phyloP scores from a whole-genome alignment of 2,797 vertebrate species.

The Anabas testudineus region DNA sequence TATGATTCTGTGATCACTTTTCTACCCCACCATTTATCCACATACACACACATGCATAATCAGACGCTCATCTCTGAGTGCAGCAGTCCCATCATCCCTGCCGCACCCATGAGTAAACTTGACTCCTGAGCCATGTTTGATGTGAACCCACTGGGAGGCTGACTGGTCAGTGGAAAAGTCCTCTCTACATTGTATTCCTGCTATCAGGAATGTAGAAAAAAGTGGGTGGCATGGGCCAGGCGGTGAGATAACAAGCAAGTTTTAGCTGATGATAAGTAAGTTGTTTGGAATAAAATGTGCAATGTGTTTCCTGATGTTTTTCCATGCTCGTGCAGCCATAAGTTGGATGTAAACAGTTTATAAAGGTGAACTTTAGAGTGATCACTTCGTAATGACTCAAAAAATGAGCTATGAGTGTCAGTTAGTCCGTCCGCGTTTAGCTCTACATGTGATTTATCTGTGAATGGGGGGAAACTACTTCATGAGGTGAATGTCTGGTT shows the following conservation, averaged over 20 bases:
- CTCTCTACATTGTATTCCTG: constrained; percentile 62
- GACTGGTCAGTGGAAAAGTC: constrained; percentile 72
- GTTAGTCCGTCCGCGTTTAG: constrained; percentile 38
- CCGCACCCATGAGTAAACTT: constrained; percentile 70
- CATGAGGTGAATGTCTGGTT: constrained; percentile 38
- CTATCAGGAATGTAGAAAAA: constrained; percentile 56
- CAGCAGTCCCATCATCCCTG: constrained; percentile 44
- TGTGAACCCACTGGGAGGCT: constrained; percentile 55
- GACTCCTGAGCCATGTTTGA: constrained; percentile 66
- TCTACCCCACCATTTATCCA: constrained; percentile 44
- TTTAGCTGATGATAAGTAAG: constrained; percentile 55
- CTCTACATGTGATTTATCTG: constrained; percentile 23
- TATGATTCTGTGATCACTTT: constrained; percentile 56
- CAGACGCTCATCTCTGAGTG: too few species aligned
- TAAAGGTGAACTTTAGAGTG: constrained; percentile 12
- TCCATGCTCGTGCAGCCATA: constrained; percentile 27
- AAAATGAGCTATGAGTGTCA: neutral
- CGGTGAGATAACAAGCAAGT: constrained; percentile 59
- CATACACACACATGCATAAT: constrained; percentile 27
- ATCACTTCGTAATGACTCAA: constrained; percentile 32
- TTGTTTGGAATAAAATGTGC: constrained; percentile 54
- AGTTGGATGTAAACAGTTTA: constrained; percentile 30
- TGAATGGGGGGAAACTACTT: constrained; percentile 39
- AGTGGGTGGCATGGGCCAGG: constrained; percentile 63
- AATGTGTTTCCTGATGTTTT: constrained; percentile 52